Evolutionary conservation across 2,113 vertebrate genomes (phyloP).

Genomic region (Bos javanicus): DNA sequence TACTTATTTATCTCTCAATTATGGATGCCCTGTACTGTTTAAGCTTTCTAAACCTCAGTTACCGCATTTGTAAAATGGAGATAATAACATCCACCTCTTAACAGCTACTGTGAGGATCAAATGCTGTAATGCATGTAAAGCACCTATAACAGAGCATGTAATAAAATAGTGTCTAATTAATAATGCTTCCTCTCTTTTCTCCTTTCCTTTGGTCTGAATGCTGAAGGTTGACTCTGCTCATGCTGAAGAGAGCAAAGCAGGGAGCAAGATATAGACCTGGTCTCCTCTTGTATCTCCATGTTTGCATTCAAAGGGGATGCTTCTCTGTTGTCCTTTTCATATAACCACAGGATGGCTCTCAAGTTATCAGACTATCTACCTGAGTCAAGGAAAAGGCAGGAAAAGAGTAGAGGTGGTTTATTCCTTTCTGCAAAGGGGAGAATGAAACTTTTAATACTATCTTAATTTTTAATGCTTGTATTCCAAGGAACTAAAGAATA

Average conservation of each 20-base stretch:
- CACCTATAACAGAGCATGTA: not conserved
- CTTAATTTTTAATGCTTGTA: not conserved
- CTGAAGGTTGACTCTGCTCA: not conserved
- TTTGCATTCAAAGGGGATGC: not conserved
- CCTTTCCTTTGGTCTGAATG: not conserved
- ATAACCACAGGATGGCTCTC: not conserved
- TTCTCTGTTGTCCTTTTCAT: not conserved
- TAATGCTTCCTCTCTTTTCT: not conserved
- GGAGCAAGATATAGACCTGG: not conserved
- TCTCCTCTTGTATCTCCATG: not conserved
- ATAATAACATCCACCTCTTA: conserved; percentile 5
- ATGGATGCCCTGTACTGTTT: not conserved
- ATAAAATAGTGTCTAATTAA: not conserved
- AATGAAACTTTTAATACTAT: not conserved
- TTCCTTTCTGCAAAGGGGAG: not conserved
- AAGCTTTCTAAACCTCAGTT: conserved; percentile 11
- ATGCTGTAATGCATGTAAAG: not conserved
- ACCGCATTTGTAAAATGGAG: conserved; percentile 1
- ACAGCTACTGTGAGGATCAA: not conserved
- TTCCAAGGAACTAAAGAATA: not conserved
- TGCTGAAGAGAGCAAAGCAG: not conserved
- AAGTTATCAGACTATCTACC: not conserved
- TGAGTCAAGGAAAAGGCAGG: not conserved
- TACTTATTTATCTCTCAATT: not conserved
- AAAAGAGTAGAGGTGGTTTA: not conserved